Evolutionary conservation across 2,797 vertebrate genomes (phyloP), one percentile per base, ranked within the genome.

Genomic region (Neostethus bicornis): DNA sequence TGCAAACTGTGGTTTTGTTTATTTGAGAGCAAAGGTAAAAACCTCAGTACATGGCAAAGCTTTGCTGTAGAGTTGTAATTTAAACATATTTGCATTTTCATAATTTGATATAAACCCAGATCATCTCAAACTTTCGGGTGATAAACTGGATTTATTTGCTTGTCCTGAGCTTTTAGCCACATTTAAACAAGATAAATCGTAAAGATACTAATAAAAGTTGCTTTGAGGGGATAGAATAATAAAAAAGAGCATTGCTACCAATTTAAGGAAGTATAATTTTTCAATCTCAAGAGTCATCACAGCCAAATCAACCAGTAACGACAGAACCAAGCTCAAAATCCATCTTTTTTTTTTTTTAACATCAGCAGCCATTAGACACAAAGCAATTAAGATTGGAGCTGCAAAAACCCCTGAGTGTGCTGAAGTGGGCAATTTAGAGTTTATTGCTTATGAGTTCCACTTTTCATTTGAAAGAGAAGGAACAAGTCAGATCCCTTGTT

Each of bases 391-490:
- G 37, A 50, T 24, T 44, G 35, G 29, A 24, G 38, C 31, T 43
- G 34, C 20, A 59, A 60, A 32, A 59, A 34, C 34, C 24, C 45
- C 10, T 8, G 16, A 69, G 35, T 42, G 39, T n/a, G 21, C 45
- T 42, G 34, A 37, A 35, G 26, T 17, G 51, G 48, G 52, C 34
- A 43, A 51, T 28, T 32, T 14, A 39, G 16, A 17, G 60, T 63
- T 60, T 50, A 70, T 54, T 59, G 61, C 49, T 49, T 11, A 20
- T 38, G 47, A 64, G 51, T 48, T 51, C 34, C 44, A 52, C 60
- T 51, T 61, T 65, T 58, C 13, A 58, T 46, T 52, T 45, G 31
- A 38, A 45, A 29, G 9, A 24, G 10, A 49, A 41, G 42, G 49
- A 58, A 34, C 35, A 9, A 48, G 41, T 59, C 29, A 29, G 58